Conservation (phyloP, 2,888 invertebrate genomes). For the Mesorhabditis sp. region DNA sequence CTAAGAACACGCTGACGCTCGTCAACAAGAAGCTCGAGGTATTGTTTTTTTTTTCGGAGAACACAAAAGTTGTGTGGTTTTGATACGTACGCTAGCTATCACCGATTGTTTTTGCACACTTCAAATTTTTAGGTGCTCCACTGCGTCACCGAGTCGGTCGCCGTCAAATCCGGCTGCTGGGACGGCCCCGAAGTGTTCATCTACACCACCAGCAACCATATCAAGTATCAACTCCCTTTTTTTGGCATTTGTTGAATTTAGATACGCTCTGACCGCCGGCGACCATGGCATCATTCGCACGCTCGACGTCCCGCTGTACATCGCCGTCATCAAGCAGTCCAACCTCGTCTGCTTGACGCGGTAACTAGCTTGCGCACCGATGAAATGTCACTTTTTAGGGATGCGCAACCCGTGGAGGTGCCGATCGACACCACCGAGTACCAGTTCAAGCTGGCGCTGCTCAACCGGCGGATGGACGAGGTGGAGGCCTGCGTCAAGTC, state of each 20-base stretch:
- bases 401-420: constrained; percentile 61
- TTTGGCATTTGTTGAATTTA: constrained; percentile 8
- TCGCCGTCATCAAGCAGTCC: constrained; percentile 77
- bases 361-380: background rate
- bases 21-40: constrained; percentile 69
- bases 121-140: constrained; percentile 78
- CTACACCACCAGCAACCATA: constrained; percentile 97
- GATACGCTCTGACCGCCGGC: constrained; percentile 61
- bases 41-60: constrained; percentile 27
- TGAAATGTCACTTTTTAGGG: constrained; percentile 23
- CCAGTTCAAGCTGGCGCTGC: constrained; percentile 91
- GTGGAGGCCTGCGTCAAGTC: constrained; percentile 79
- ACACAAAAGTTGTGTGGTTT: constrained; percentile 21
- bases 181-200: constrained; percentile 95
- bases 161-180: constrained; percentile 97
- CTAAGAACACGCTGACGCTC: constrained; percentile 74
- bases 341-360: constrained; percentile 49
- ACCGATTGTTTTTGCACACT: too few relatives aligned
- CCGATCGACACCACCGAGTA: constrained; percentile 95
- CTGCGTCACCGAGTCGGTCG: constrained; percentile 86
- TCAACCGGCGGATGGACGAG: constrained; percentile 91
- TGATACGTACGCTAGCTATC: too few relatives aligned
- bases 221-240: constrained; percentile 75
- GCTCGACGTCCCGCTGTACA: constrained; percentile 91
- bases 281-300: constrained; percentile 98